Conservation (phyloP, 2,113 vertebrate species). For the Illadopsis cleaveri region DNA sequence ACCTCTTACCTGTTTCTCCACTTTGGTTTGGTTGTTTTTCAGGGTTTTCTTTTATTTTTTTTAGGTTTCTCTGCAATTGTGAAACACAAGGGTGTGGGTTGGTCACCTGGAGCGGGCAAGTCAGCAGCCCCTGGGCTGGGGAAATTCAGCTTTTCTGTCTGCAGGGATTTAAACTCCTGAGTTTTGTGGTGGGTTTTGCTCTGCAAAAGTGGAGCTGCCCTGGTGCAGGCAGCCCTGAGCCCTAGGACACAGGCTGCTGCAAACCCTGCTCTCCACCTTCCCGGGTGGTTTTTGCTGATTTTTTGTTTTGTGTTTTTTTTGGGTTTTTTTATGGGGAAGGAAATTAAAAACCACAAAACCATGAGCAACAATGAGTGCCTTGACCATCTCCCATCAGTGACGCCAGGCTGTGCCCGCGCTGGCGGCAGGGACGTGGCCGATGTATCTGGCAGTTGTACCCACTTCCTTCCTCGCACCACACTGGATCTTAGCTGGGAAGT, state of each 20-base stretch:
- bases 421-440: not conserved
- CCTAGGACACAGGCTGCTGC: not conserved
- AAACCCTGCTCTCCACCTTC: not conserved
- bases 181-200: not conserved
- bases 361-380: constrained; percentile 56
- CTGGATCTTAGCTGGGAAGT: not conserved
- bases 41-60: not conserved
- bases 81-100: not conserved
- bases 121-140: not conserved
- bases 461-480: not conserved
- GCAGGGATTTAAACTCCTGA: not conserved
- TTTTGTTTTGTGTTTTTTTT: not conserved
- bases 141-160: not conserved
- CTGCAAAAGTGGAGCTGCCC: accelerated
- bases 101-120: not conserved
- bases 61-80: not conserved
- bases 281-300: not conserved
- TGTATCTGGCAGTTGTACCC: not conserved
- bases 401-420: accelerated
- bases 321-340: not conserved
- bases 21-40: not conserved
- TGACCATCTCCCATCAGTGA: not conserved
- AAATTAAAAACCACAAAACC: not conserved
- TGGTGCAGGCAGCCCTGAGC: not conserved
- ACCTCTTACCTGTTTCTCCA: not conserved